phyloP scores from a whole-genome alignment of 2,797 vertebrate genomes.

The Syngnathus acus region DNA sequence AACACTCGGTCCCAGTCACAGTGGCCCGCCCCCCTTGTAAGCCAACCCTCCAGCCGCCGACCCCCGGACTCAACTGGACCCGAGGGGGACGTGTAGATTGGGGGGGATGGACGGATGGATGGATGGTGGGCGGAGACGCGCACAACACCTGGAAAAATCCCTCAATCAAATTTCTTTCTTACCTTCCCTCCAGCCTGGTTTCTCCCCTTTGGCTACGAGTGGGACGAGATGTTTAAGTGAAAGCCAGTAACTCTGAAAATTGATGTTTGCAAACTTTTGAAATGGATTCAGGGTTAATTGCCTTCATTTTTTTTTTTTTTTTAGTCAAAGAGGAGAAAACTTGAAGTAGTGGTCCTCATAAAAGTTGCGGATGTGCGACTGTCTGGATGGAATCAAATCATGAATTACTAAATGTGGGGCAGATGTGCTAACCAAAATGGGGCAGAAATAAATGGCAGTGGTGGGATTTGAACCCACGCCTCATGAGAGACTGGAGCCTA shows the following conservation, averaged over 20 bases:
- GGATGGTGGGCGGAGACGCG: conserved; percentile 23
- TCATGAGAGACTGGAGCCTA: conserved; percentile 78
- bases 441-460: conserved; percentile 35
- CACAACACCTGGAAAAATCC: conserved; percentile 43
- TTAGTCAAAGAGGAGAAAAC: too few relatives aligned
- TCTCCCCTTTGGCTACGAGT: neutral
- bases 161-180: conserved; percentile 10
- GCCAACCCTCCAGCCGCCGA: neutral
- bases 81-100: conserved; percentile 8
- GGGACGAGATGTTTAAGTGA: neutral
- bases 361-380: too few relatives aligned
- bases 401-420: too few relatives aligned
- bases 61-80: conserved; percentile 4
- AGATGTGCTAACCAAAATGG: too few relatives aligned
- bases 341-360: too few relatives aligned
- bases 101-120: neutral
- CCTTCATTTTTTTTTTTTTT: too few relatives aligned
- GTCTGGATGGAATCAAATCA: too few relatives aligned
- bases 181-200: neutral
- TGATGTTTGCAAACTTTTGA: neutral
- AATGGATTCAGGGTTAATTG: neutral
- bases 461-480: conserved; percentile 77
- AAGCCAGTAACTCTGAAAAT: neutral
- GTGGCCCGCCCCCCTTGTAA: conserved; percentile 18
- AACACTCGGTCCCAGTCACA: neutral